Base-by-base conservation (phyloP, 2,888 invertebrate species). In the Eupithecia vulgata region DNA sequence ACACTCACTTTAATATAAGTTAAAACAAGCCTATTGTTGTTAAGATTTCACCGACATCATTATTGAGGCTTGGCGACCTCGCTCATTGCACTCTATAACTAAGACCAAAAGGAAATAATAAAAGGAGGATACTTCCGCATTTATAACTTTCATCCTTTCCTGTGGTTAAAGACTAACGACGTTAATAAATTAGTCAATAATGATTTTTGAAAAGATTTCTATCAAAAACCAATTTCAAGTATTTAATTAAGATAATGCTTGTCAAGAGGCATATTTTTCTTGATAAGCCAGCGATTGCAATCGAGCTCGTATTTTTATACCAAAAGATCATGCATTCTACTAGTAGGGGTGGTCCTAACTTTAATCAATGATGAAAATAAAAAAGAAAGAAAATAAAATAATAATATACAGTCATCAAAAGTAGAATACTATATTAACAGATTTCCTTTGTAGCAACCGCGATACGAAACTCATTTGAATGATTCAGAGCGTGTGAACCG, bases 401-500 rank as follows among this genome's bases (percentile, higher is more conserved):
- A 57, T 25, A 57, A 1, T 52, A 57, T 57, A 25, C 3, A 0
- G 21, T 52, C 52, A 13, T 52, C 52, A 52, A 52, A 52, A 52
- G 52, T 57, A 57, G 57, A 61, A 61, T 34, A 34, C 61, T 34
- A 34, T 70, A 76, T 76, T 75, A 74, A 45, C 77, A 75, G 77
- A 81, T 70, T 75, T 84, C 81, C 81, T 84, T 85, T 84, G 84
- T 80, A 78, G 76, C 79, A 82, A 83, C 82, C 81, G 78, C 82
- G 79, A 64, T 81, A 78, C 74, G 74, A 77, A 79, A 82, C 82
- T 77, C 76, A 77, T 77, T 79, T 74, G 69, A 74, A 81, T 77
- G 84, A 90, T 91, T 87, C 84, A 85, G 91, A 91, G 91, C 92
- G 91, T 91, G 91, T 81, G 91, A 91, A 87, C 81, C 78, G 77